Conservation (phyloP, 2,888 invertebrate species). For the Hedya salicella region DNA sequence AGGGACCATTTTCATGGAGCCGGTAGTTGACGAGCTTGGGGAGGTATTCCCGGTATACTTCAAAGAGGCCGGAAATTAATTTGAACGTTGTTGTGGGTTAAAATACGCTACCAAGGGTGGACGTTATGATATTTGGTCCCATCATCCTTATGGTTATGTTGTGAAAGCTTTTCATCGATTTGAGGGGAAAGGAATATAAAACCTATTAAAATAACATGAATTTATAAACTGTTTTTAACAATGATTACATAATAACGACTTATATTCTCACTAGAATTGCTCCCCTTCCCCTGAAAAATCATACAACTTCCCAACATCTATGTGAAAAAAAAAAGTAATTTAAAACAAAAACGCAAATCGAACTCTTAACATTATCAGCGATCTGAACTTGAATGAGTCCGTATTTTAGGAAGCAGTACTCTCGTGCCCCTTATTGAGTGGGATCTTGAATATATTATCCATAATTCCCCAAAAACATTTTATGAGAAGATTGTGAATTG, state of each 20-base stretch:
- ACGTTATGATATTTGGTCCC: too few relatives aligned
- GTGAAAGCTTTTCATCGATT: not conserved
- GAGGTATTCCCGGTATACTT: constrained; percentile 2
- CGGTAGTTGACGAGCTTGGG: constrained; percentile 3
- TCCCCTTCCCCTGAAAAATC: too few relatives aligned
- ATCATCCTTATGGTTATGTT: not conserved
- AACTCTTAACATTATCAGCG: not conserved
- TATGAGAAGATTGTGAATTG: constrained; percentile 36
- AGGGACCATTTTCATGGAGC: constrained; percentile 16
- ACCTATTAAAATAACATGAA: too few relatives aligned
- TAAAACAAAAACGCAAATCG: not conserved
- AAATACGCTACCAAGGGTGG: not conserved
- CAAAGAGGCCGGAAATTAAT: constrained; percentile 6
- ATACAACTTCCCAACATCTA: too few relatives aligned
- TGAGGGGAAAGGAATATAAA: not conserved
- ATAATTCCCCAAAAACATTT: constrained; percentile 18
- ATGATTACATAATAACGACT: too few relatives aligned
- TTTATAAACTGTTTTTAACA: too few relatives aligned
- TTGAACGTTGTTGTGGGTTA: not conserved
- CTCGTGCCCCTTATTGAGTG: not conserved
- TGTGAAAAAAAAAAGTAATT: not conserved
- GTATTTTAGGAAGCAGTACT: not conserved
- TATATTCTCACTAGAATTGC: too few relatives aligned
- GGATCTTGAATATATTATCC: constrained; percentile 17
- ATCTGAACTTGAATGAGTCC: not conserved